Evolutionary conservation across 1,140 invertebrate species (phyloP).

Genomic region (Ptiloglossa arizonensis): DNA sequence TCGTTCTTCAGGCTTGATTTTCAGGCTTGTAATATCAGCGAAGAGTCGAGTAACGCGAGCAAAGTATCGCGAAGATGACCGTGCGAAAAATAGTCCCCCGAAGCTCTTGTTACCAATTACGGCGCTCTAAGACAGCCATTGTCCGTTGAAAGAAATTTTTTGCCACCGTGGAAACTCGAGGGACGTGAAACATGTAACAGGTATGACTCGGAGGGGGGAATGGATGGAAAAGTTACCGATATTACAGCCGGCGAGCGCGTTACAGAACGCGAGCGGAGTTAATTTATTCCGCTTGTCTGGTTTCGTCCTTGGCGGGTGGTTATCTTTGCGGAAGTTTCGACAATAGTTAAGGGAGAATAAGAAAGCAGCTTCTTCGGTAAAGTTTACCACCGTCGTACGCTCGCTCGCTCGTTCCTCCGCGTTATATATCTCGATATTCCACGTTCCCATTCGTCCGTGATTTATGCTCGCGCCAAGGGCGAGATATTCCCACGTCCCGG

Average conservation of each 20-base stretch:
- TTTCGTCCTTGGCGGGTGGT: slow-evolving; percentile 20
- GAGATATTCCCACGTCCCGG: background rate
- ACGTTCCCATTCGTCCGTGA: background rate
- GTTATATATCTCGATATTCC: slow-evolving; percentile 1
- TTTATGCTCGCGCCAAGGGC: background rate
- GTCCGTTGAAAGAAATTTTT: background rate
- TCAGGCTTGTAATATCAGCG: too few relatives aligned
- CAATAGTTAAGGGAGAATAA: slow-evolving; percentile 1
- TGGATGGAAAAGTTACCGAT: slow-evolving; percentile 25
- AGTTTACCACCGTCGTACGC: slow-evolving; percentile 6
- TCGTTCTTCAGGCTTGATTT: too few relatives aligned
- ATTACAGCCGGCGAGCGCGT: slow-evolving; percentile 16
- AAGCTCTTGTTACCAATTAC: background rate
- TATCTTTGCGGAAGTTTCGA: slow-evolving; percentile 51
- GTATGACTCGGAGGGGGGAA: too few relatives aligned
- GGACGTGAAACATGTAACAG: background rate
- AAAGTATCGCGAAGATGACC: too few relatives aligned
- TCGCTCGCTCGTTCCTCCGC: background rate
- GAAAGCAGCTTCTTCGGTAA: background rate
- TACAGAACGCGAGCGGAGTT: slow-evolving; percentile 35
- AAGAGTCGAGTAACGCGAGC: too few relatives aligned
- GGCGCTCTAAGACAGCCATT: background rate
- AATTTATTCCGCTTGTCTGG: slow-evolving; percentile 56
- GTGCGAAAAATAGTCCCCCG: too few relatives aligned
- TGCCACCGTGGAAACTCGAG: too few relatives aligned